Conservation (phyloP, 2,888 invertebrate species). For the Achlya flavicornis region DNA sequence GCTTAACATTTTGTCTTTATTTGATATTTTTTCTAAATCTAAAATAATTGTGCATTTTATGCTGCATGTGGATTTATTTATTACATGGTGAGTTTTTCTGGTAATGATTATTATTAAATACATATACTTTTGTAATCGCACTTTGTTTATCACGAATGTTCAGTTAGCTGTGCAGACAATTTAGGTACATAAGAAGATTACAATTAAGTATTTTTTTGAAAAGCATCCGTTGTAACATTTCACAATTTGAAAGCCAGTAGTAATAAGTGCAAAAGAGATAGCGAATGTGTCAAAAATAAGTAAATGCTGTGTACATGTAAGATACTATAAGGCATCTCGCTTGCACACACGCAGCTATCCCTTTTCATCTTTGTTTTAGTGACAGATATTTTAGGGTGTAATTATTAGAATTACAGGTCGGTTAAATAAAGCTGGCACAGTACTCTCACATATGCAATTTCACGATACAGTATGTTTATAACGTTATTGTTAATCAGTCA, state of each 20-base stretch:
- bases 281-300: too few species aligned
- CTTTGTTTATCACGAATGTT: neutral
- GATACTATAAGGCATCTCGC: too few species aligned
- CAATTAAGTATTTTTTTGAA: neutral
- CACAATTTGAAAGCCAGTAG: neutral
- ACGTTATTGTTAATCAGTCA: too few species aligned
- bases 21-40: neutral
- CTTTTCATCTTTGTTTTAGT: too few species aligned
- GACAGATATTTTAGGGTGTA: too few species aligned
- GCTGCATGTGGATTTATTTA: constrained; percentile 44
- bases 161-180: neutral
- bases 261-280: neutral
- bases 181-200: neutral
- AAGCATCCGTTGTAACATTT: neutral
- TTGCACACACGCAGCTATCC: too few species aligned
- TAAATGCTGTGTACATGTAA: too few species aligned
- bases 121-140: neutral
- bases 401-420: too few species aligned
- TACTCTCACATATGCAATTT: too few species aligned
- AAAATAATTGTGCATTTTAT: constrained; percentile 21
- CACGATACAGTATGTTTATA: too few species aligned
- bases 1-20: neutral
- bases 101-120: neutral
- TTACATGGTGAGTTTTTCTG: constrained; percentile 41
- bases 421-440: too few species aligned